phyloP scores from a whole-genome alignment of 1,140 invertebrate genomes.

The Brachionus asplanchnoidis region DNA sequence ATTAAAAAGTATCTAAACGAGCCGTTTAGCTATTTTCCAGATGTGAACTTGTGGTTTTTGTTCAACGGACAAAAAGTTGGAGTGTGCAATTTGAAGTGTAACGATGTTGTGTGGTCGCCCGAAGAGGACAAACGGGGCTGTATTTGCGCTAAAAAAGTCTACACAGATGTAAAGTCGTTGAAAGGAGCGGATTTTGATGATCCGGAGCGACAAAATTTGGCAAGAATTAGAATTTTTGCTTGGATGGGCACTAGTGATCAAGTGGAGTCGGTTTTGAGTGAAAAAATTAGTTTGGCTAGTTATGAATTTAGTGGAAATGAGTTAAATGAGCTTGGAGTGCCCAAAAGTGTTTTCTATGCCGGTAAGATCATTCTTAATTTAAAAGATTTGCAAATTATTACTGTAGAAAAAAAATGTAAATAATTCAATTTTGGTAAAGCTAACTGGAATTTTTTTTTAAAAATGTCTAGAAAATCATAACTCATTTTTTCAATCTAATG shows the following conservation, averaged over 20 bases:
- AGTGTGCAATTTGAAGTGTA: background rate
- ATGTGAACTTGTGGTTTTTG: slow-evolving; percentile 25
- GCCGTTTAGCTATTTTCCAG: slow-evolving; percentile 36
- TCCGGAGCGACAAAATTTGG: background rate
- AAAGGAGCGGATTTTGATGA: background rate
- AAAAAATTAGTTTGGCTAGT: background rate
- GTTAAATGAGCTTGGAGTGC: slow-evolving; percentile 8
- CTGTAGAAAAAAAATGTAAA: no score
- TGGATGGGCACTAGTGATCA: background rate
- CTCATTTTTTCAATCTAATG: no score
- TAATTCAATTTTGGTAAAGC: no score
- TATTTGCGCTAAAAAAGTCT: background rate
- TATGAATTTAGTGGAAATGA: background rate
- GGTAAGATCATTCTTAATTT: background rate
- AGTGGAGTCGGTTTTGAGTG: background rate
- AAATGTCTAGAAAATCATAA: no score
- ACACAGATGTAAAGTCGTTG: slow-evolving; percentile 17
- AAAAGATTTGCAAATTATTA: no score
- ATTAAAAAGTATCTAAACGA: slow-evolving; percentile 28
- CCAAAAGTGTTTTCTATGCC: background rate
- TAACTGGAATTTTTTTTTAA: no score
- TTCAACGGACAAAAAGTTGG: background rate
- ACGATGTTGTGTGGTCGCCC: slow-evolving; percentile 20
- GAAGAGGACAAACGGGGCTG: background rate
- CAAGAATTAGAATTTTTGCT: background rate